Evolutionary conservation across 2,888 invertebrate genomes (phyloP).

Genomic region (Ctena decussata): DNA sequence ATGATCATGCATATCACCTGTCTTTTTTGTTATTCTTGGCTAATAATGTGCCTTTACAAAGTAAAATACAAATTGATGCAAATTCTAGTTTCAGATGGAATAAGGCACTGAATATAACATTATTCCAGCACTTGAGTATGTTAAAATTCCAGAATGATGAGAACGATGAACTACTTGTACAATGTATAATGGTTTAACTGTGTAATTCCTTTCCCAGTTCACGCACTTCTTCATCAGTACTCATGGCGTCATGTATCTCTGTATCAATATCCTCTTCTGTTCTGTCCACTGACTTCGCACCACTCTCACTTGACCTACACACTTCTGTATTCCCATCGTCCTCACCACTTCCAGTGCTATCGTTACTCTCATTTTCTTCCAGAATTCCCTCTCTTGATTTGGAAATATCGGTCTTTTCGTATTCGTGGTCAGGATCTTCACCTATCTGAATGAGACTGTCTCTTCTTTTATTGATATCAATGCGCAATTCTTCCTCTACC

Average conservation of each 20-base stretch:
- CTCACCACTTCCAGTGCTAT: conserved; percentile 19
- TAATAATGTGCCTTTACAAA: too few species aligned
- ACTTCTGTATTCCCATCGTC: conserved; percentile 22
- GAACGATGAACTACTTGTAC: too few species aligned
- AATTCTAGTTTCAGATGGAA: too few species aligned
- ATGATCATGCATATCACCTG: too few species aligned
- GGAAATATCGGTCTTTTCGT: conserved; percentile 40
- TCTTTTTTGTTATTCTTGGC: too few species aligned
- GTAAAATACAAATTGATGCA: too few species aligned
- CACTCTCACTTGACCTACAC: neutral
- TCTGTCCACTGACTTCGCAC: neutral
- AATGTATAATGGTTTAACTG: neutral
- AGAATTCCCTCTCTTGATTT: conserved; percentile 34
- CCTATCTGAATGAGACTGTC: conserved; percentile 64
- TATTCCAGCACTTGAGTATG: too few species aligned
- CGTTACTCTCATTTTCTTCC: conserved; percentile 45
- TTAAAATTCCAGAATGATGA: too few species aligned
- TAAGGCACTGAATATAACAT: too few species aligned
- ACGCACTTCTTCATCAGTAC: neutral
- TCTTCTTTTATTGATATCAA: conserved; percentile 46
- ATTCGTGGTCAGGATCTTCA: conserved; percentile 34
- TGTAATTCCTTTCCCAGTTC: neutral
- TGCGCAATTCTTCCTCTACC: conserved; percentile 58
- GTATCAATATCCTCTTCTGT: neutral
- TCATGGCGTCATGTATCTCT: neutral